Percentiles rank a stretch among this genome's conserved stretches.
Conservation (phyloP, 2,113 vertebrate genomes). For the Lates calcarifer region DNA sequence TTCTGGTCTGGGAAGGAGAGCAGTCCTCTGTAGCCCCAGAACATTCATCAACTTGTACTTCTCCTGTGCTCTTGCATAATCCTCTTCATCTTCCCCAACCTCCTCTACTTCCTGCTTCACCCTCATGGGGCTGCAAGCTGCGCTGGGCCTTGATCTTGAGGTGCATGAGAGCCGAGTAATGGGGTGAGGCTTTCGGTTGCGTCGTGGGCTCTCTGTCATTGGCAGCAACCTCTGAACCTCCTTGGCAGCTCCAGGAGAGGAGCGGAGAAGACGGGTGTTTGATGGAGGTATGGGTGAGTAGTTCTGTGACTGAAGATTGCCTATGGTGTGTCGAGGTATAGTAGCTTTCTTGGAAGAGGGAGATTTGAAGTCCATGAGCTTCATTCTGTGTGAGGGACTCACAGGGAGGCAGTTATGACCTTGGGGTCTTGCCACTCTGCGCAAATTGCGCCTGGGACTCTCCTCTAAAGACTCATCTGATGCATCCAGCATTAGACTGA, state of each 20-base stretch:
- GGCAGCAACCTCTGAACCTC: constrained; percentile 77
- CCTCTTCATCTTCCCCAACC: constrained; percentile 81
- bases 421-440: constrained; percentile 33
- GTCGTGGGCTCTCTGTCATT: constrained; percentile 68
- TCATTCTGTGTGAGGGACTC: constrained; percentile 84
- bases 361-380: constrained; percentile 88
- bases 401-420: constrained; percentile 72
- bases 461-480: constrained; percentile 54
- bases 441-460: constrained; percentile 64
- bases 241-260: constrained; percentile 80
- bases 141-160: constrained; percentile 52
- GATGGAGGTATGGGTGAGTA: constrained; percentile 68
- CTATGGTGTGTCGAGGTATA: constrained; percentile 51
- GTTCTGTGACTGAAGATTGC: constrained; percentile 63
- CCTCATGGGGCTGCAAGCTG: constrained; percentile 69
- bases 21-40: constrained; percentile 86
- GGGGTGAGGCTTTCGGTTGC: constrained; percentile 49
- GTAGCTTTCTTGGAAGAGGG: constrained; percentile 81
- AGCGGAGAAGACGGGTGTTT: constrained; percentile 80
- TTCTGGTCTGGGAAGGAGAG: constrained; percentile 83
- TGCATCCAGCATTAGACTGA: constrained; percentile 51
- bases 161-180: constrained; percentile 41
- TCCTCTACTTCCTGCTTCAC: constrained; percentile 82
- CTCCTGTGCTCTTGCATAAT: constrained; percentile 83
- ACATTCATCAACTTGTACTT: constrained; percentile 87